Percentiles rank a stretch among this genome's conserved stretches.
These are phyloP conservation scores for Drosophila saltans DNA, from an alignment of 1,140 invertebrate species.

Conservation along the genomic window DNA sequence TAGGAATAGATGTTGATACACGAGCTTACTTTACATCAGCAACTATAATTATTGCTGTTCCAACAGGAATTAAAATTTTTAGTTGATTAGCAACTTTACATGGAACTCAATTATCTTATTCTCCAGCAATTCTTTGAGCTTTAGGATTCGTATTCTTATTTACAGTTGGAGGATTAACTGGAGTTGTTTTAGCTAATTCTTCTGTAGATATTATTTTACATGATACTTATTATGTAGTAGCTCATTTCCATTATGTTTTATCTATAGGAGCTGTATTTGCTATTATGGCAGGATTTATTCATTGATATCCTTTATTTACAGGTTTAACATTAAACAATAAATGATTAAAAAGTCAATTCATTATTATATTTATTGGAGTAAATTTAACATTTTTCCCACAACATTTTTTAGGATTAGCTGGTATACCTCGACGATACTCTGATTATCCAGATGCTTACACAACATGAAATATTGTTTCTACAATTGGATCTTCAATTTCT, in stretches of 20 bases:
- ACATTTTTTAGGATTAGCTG: slow-evolving; percentile 84
- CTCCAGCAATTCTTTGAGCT: slow-evolving; percentile 85
- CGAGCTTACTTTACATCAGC: slow-evolving; percentile 89
- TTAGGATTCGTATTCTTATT: slow-evolving; percentile 89
- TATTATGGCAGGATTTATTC: slow-evolving; percentile 87
- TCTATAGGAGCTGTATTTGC: slow-evolving; percentile 89
- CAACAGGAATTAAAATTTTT: slow-evolving; percentile 87
- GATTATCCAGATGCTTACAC: slow-evolving; percentile 88
- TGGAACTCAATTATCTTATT: slow-evolving; percentile 84
- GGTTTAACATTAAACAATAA: slow-evolving; percentile 85
- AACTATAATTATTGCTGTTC: slow-evolving; percentile 88
- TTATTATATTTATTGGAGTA: slow-evolving; percentile 87
- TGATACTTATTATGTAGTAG: slow-evolving; percentile 91
- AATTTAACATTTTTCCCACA: slow-evolving; percentile 90
- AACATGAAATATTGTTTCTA: slow-evolving; percentile 87
- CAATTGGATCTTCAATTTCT: slow-evolving; percentile 86
- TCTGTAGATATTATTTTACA: slow-evolving; percentile 89
- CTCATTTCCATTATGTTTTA: slow-evolving; percentile 89
- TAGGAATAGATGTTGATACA: slow-evolving; percentile 89
- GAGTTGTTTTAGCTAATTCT: slow-evolving; percentile 88
- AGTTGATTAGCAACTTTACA: slow-evolving; percentile 84
- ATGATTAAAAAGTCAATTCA: slow-evolving; percentile 86
- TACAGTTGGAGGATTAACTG: slow-evolving; percentile 86
- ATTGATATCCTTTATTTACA: slow-evolving; percentile 87
- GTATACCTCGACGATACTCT: slow-evolving; percentile 89